phyloP scores from a whole-genome alignment of 2,797 vertebrate genomes.

The Lutjanus campechanus region DNA sequence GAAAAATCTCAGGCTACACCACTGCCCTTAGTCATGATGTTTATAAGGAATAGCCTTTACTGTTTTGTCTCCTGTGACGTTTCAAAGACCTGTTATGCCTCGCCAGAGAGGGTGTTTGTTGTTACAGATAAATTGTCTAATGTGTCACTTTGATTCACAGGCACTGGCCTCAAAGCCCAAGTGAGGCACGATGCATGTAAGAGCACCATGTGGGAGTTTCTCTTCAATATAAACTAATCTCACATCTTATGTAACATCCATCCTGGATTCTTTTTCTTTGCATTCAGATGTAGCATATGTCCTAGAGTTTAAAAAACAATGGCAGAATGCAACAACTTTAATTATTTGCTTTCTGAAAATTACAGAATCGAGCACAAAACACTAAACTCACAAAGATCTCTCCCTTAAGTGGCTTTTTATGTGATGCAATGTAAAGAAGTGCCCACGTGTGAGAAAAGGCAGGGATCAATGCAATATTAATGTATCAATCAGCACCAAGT shows the following conservation, averaged over 20 bases:
- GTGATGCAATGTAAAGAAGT: conserved; percentile 30
- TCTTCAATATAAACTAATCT: conserved; percentile 33
- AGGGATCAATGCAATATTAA: conserved; percentile 77
- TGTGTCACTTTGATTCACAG: conserved; percentile 58
- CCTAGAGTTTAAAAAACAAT: background rate
- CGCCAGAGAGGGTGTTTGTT: conserved; percentile 58
- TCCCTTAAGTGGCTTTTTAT: background rate
- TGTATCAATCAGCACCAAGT: conserved; percentile 77
- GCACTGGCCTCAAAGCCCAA: conserved; percentile 36
- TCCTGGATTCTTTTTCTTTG: conserved; percentile 4
- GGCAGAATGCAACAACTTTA: background rate
- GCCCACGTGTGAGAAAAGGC: conserved; percentile 26
- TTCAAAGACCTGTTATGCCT: conserved; percentile 58
- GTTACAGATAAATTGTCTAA: conserved; percentile 64
- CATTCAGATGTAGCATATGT: conserved; percentile 7
- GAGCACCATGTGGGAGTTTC: conserved; percentile 52
- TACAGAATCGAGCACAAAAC: background rate
- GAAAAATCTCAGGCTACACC: conserved; percentile 74
- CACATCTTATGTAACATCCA: conserved; percentile 30
- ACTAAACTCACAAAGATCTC: conserved; percentile 3
- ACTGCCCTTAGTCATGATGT: conserved; percentile 74
- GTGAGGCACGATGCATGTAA: conserved; percentile 57
- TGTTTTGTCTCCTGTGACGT: conserved; percentile 69
- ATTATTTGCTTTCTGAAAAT: background rate
- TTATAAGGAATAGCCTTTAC: conserved; percentile 65